Evolutionary conservation across 2,888 invertebrate species (phyloP).

Genomic region (Trichogramma dendrolimi): DNA sequence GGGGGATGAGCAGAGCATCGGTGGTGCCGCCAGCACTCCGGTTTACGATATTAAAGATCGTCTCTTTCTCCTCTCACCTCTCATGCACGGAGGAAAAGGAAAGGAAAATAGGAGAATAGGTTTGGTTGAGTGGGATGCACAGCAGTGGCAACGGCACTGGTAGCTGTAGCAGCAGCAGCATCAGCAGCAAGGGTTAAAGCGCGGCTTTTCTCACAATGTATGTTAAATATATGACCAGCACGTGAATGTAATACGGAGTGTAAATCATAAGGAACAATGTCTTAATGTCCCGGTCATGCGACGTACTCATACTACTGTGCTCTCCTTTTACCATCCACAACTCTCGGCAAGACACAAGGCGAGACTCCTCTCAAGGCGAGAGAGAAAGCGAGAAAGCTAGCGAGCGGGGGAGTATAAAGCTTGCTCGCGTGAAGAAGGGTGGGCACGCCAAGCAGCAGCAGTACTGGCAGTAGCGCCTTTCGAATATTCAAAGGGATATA

Average conservation of each 20-base stretch:
- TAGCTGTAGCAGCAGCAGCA: too few species aligned
- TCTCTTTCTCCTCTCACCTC: too few species aligned
- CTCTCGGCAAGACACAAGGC: slow-evolving; percentile 45
- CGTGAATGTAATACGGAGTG: slow-evolving; percentile 52
- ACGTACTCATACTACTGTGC: slow-evolving; percentile 34
- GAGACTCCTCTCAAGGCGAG: slow-evolving; percentile 19
- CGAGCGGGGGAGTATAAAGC: neutral
- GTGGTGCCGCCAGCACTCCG: too few species aligned
- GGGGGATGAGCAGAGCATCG: too few species aligned
- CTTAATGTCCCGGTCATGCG: slow-evolving; percentile 53
- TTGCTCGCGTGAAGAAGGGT: slow-evolving; percentile 2
- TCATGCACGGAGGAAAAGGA: too few species aligned
- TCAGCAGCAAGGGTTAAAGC: slow-evolving; percentile 36
- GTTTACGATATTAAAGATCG: too few species aligned
- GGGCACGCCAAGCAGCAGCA: slow-evolving; percentile 35
- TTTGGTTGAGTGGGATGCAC: too few species aligned
- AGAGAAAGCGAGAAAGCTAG: neutral
- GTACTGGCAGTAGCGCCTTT: slow-evolving; percentile 28
- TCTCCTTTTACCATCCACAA: slow-evolving; percentile 38
- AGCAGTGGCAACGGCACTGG: too few species aligned
- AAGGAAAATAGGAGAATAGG: too few species aligned
- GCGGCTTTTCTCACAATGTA: slow-evolving; percentile 40
- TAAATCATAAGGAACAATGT: slow-evolving; percentile 53
- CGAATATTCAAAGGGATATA: slow-evolving; percentile 51
- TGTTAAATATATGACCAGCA: slow-evolving; percentile 51